Conservation (phyloP, 2,113 vertebrate species). For the Charadrius vociferus region DNA sequence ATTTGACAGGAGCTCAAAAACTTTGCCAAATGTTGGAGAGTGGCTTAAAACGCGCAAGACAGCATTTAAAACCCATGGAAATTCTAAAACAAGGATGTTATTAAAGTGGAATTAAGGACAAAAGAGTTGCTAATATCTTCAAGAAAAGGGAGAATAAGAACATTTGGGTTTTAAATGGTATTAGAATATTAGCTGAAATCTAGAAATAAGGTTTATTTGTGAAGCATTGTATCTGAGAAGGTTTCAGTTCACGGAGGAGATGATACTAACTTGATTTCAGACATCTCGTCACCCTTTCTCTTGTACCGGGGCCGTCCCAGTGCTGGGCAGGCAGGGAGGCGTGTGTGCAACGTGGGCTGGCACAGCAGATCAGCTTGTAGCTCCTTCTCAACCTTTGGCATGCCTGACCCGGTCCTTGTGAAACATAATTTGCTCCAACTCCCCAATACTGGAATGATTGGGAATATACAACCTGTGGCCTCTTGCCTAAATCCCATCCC, state of each 20-base stretch:
- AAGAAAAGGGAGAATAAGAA: conserved; percentile 47
- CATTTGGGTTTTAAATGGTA: conserved; percentile 24
- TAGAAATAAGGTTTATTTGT: conserved; percentile 22
- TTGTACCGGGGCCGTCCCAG: not conserved
- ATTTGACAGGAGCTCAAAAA: not conserved
- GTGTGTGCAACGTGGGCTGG: not conserved
- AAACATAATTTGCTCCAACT: not conserved
- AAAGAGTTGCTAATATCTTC: conserved; percentile 17
- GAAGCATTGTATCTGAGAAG: not conserved
- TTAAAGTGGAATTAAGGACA: conserved; percentile 51
- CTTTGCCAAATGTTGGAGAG: conserved; percentile 22
- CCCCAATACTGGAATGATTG: fast-evolving
- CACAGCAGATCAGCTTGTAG: not conserved
- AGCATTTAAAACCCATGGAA: conserved; percentile 52
- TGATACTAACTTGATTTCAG: not conserved
- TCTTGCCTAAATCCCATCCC: not conserved
- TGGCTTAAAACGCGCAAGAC: not conserved
- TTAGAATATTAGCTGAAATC: conserved; percentile 38
- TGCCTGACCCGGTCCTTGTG: too few relatives aligned
- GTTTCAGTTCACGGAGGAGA: not conserved
- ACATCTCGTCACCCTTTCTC: fast-evolving
- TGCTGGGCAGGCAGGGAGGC: not conserved
- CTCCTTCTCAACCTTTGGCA: not conserved
- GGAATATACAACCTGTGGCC: not conserved
- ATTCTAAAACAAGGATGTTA: conserved; percentile 41